Evolutionary conservation across 2,113 vertebrate genomes (phyloP), one percentile per base, ranked within the genome.

Genomic region (Paradoxurus hermaphroditus): DNA sequence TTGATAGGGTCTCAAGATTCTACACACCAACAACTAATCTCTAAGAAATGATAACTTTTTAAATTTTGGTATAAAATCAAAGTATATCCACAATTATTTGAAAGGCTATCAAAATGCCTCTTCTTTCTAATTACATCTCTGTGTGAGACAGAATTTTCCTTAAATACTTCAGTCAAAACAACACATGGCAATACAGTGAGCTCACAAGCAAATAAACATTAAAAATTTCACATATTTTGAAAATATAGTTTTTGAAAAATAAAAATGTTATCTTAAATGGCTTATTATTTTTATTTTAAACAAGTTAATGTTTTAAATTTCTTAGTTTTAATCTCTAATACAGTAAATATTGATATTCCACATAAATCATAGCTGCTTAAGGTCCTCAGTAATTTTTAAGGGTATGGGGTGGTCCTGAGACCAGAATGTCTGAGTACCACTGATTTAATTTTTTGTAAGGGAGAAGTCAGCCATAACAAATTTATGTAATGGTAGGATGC

Each of bases 261-360:
- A 83, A 41, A 62, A 53, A 94, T 46, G 56, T 12, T 34, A 93
- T 31, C 36, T 67, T 25, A 44, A 83, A 91, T 79, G 46, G 1
- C n/a, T 86, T 85, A 41, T 86, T 91, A 68, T 79, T 85, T 46
- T 49, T 72, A 41, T 85, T 86, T 49, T 53, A 85, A 93, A 91
- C 62, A 29, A 63, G 44, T 21, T 73, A 39, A n/a, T 51, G 44
- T 53, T 83, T 73, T 51, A 46, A 75, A 68, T 34, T 86, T 83
- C 14, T 31, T 65, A 63, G 15, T 56, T 75, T 86, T 44, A 77
- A 78, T 86, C 91, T 75, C 10, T 84, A 73, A 70, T 16, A 70
- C 12, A n/a, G 12, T 65, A 81, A 85, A 63, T 84, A 91, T 39
- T 65, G 39, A n/a, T 63, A 70, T 23, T 16, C 34, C 11, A 51